These are phyloP conservation scores for Mesorhabditis belari DNA, from an alignment of 2,888 invertebrate genomes.

Conservation along the genomic window DNA sequence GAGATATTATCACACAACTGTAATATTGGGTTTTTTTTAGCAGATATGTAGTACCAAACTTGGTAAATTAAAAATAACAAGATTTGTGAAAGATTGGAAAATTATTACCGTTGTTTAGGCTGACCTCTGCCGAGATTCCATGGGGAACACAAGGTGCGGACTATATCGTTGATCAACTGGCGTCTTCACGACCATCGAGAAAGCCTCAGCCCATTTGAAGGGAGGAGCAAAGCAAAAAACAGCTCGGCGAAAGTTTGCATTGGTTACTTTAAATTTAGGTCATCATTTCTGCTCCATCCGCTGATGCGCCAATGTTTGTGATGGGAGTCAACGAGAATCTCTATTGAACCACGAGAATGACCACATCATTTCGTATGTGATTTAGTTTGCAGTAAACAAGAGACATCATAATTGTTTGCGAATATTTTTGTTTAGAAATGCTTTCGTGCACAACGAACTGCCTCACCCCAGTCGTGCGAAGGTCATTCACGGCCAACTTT, in stretches of 20 bases:
- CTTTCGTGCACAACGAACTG: constrained; percentile 98
- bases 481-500: too few species aligned
- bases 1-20: too few species aligned
- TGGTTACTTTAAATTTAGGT: constrained; percentile 63
- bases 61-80: too few species aligned
- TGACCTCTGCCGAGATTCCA: constrained; percentile 67
- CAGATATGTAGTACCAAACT: too few species aligned
- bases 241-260: constrained; percentile 10
- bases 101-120: too few species aligned
- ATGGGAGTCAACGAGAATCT: constrained; percentile 87
- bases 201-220: constrained; percentile 74
- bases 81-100: too few species aligned
- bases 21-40: too few species aligned
- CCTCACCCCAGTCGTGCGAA: constrained; percentile 82
- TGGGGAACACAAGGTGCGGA: constrained; percentile 85
- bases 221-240: constrained; percentile 54
- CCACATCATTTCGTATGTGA: constrained; percentile 73
- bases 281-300: constrained; percentile 92
- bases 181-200: constrained; percentile 90
- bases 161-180: constrained; percentile 96
- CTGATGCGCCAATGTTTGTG: constrained; percentile 99
- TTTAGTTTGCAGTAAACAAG: too few species aligned
- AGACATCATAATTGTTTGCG: too few species aligned
- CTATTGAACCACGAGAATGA: constrained; percentile 73
- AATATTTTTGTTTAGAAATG: too few species aligned